Evolutionary conservation across 2,113 vertebrate species (phyloP), one percentile per base, ranked within the genome.

Genomic region (Connochaetes taurinus): DNA sequence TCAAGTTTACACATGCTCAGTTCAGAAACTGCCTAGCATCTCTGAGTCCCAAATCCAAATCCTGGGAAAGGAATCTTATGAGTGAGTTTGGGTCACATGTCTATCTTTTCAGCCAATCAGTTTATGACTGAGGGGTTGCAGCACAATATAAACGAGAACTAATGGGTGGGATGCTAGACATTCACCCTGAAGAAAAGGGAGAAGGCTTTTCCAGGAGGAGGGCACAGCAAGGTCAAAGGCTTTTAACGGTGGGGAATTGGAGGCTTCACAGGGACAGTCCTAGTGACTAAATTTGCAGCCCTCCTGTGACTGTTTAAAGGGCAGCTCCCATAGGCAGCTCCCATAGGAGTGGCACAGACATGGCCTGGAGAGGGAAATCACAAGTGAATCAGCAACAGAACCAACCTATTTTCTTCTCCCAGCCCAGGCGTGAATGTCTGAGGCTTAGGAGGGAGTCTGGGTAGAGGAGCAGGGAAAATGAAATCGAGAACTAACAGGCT

Each of bases 401-500:
- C 64, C 81, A 57, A 60, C 15, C 13, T 7, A 3, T 31, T 84
- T 95, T 33, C 55, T 92, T 89, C 91, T 80, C 40, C 82, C 47
- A 62, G n/a, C 50, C 53, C 33, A 13, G 31, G 19, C 33, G 52
- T 31, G 52, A 60, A 29, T 3, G 9, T 62, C 86, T 76, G 92
- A 76, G 94, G 45, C 1, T 2, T 53, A n/a, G 85, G 58, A 67
- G 33, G 58, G n/a, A 50, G 23, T 14, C 1, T 11, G 43, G 47
- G 85, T 11, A 53, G 36, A 85, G 87, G 67, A 89, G 82, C 94
- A 60, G 50, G 64, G 91, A 94, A 93, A 90, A 91, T 12, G 94
- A 97, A 98, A 98, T 97, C 88, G 93, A 95, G 97, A 98, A 98
- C 96, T 97, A 97, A 97, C 93, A 97, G 95, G 78, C 95, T 97